Conservation (phyloP, 2,888 invertebrate species). For the Cerceris rybyensis region DNA sequence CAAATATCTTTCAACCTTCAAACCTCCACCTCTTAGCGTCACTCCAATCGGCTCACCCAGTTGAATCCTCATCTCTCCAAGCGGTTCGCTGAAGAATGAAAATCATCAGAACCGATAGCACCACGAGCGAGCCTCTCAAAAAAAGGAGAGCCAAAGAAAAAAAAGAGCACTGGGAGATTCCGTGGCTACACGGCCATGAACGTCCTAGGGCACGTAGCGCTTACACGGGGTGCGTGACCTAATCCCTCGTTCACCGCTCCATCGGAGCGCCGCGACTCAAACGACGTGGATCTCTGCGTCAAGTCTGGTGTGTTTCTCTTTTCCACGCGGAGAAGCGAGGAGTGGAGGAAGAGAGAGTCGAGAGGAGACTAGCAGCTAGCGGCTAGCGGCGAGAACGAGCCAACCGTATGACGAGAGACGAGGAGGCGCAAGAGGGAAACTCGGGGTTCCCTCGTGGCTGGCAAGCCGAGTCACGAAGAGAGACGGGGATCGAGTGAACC, state of each 20-base stretch:
- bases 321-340: not conserved
- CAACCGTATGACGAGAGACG: not conserved
- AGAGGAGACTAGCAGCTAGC: not conserved
- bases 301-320: conserved; percentile 39
- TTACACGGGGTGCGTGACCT: conserved; percentile 79
- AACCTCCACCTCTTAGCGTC: no score
- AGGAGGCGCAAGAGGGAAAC: conserved; percentile 18
- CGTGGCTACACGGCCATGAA: conserved; percentile 76
- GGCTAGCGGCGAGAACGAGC: not conserved
- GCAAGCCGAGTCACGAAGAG: conserved; percentile 22
- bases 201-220: conserved; percentile 76
- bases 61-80: no score
- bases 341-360: not conserved
- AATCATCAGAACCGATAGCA: no score
- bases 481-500: conserved; percentile 24
- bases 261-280: conserved; percentile 48
- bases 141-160: no score
- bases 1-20: no score
- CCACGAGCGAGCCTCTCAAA: no score
- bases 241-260: conserved; percentile 77
- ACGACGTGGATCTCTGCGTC: conserved; percentile 53
- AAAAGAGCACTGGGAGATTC: conserved; percentile 65
- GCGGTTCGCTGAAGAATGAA: not conserved
- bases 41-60: no score
- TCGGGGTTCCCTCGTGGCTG: conserved; percentile 46